Evolutionary conservation across 2,797 vertebrate genomes (phyloP).

Genomic region (Astyanax mexicanus): DNA sequence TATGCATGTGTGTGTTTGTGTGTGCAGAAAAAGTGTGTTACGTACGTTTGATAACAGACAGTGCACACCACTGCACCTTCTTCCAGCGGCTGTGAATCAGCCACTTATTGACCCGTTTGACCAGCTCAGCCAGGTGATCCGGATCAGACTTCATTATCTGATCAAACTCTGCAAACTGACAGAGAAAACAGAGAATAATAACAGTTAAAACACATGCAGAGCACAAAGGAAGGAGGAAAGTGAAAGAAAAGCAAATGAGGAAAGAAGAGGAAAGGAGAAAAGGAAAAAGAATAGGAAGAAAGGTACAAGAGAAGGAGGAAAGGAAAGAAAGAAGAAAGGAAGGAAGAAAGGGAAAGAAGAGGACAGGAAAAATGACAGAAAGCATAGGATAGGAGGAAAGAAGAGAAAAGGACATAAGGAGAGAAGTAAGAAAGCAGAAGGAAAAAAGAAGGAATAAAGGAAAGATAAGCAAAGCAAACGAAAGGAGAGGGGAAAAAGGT

Average conservation of each 20-base stretch:
- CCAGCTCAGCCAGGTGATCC: slow-evolving; percentile 92
- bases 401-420: neutral
- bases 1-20: no score
- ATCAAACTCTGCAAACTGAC: slow-evolving; percentile 96
- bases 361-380: no score
- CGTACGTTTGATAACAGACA: slow-evolving; percentile 95
- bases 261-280: neutral
- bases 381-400: neutral
- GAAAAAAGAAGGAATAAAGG: neutral
- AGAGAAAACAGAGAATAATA: neutral
- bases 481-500: no score
- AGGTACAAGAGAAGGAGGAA: neutral
- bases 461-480: no score
- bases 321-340: neutral
- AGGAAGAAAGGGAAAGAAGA: neutral
- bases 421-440: neutral
- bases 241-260: neutral
- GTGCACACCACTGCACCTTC: slow-evolving; percentile 93
- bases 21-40: slow-evolving; percentile 12
- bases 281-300: neutral
- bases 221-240: neutral
- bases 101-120: slow-evolving; percentile 95
- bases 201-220: slow-evolving; percentile 12
- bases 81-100: slow-evolving; percentile 97
- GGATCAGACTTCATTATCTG: slow-evolving; percentile 99